Base-by-base conservation (phyloP, 2,797 vertebrate genomes). In the Notolepis coatsorum region DNA sequence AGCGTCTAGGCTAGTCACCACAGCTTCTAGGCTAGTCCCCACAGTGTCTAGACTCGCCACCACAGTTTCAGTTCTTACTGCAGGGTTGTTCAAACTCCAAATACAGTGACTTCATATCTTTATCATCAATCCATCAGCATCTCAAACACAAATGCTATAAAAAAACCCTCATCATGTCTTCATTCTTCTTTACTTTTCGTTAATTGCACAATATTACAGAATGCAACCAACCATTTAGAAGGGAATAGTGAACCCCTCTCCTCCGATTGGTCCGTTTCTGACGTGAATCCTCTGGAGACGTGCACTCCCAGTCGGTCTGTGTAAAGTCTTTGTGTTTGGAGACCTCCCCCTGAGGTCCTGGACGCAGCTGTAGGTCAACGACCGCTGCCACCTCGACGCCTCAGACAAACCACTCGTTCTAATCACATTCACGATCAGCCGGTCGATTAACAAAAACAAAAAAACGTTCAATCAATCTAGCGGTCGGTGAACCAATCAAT, bases 321-420 rank as follows among this genome's bases (percentile, higher is more conserved):
- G 62, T 80, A 73, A 77, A 77, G 61, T 54, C 70, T 67, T 83
- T 80, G 79, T 80, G 65, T 74, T 73, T 65, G 33, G 28, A 63
- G 67, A 61, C 66, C 79, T 12, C 57, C 52, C 60, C 60, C 17
- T 42, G 47, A 43, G 23, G 61, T 73, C 13, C 56, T 58, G 69
- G 49, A 65, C 53, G 73, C 13, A 7, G 58, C 66, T 61, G 45
- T 57, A 49, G 50, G 48, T 39, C 50, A 77, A 28, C 59, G 49
- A 59, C 68, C 79, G n/a, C 60, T 70, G 51, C 68, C 41, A 66
- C n/a, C n/a, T n/a, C n/a, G n/a, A n/a, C n/a, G n/a, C n/a, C n/a
- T 42, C 15, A 8, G 6, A 8, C 39, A 8, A 17, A 7, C 39
- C 2, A 15, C 38, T n/a, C 38, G 4, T 41, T n/a, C n/a, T n/a